Evolutionary conservation across 2,113 vertebrate species (phyloP), one percentile per base, ranked within the genome.

Genomic region (Octodon degus): DNA sequence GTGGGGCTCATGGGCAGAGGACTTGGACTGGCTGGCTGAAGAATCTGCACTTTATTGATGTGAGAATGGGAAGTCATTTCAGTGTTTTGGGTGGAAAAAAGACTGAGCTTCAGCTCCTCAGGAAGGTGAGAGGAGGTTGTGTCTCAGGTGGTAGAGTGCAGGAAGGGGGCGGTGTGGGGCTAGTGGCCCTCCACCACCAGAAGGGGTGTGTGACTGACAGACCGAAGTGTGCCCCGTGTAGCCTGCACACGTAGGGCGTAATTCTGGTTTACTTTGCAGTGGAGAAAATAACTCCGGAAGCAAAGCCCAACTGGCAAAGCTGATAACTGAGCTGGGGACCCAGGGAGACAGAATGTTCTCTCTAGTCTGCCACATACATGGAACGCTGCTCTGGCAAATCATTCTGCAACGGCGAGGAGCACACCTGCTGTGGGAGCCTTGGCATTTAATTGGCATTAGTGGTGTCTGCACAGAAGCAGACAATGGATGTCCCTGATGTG

Each of bases 391-490:
- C 22, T 34, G 93, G 89, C 96, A 98, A 97, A 97, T 97, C 88
- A 98, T 97, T 97, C 98, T 95, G 95, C 97, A 96, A 40, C 97
- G 96, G 97, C 96, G 98, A 97, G 98, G 98, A 96, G 97, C 97
- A 97, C 96, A 98, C 98, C 98, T 98, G 98, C 98, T 97, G 98
- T 97, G 76, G 95, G 92, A 91, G 97, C 76, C 94, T 96, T 63
- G 63, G 92, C 47, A 10, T 98, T 97, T 98, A 98, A 98, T 98
- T 98, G 98, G 97, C 98, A 97, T 98, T 98, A 97, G 98, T 0
- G 24, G 92, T 94, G 94, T 97, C 97, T 98, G 98, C 97, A 97
- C 96, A 96, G 98, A 97, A 96, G 94, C 97, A 97, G 98, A 98
- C 98, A 98, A 98, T 98, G 97, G 98, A 96, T 97, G 97, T 93